A percentile compares a stretch with the other conserved stretches of the same genome.
These are phyloP conservation scores for Euwallacea fornicatus DNA, from an alignment of 1,140 invertebrate species.

Conservation along the genomic window DNA sequence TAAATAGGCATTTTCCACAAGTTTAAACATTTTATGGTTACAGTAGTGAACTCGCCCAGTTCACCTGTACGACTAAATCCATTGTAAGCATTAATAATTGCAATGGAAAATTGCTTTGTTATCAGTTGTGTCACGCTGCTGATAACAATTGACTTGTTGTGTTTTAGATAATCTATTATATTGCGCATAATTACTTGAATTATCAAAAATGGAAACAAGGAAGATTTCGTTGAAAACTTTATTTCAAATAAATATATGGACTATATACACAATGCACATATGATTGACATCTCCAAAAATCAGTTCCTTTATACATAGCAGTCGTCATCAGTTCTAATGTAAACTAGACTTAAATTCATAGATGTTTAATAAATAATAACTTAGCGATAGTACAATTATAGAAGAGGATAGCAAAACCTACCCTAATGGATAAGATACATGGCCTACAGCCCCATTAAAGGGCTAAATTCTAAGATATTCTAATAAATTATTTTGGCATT, in stretches of 20 bases:
- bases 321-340: constrained; percentile 33
- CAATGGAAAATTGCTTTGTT: not conserved
- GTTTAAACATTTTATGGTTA: constrained; percentile 19
- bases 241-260: constrained; percentile 16
- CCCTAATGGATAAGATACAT: constrained; percentile 8
- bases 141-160: constrained; percentile 1
- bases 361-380: constrained; percentile 8
- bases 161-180: no score
- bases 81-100: not conserved
- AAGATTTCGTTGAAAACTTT: constrained; percentile 6
- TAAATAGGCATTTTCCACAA: constrained; percentile 22
- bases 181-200: no score
- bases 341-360: not conserved
- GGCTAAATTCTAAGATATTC: not conserved
- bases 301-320: constrained; percentile 34
- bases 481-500: constrained; percentile 10
- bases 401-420: no score
- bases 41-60: not conserved
- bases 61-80: not conserved
- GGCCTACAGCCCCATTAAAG: not conserved
- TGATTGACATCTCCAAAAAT: constrained; percentile 22
- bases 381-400: not conserved
- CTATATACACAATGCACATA: constrained; percentile 25
- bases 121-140: constrained; percentile 11
- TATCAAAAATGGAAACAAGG: no score